phyloP scores from a whole-genome alignment of 2,797 vertebrate species.

The Acrossocheilus fasciatus region DNA sequence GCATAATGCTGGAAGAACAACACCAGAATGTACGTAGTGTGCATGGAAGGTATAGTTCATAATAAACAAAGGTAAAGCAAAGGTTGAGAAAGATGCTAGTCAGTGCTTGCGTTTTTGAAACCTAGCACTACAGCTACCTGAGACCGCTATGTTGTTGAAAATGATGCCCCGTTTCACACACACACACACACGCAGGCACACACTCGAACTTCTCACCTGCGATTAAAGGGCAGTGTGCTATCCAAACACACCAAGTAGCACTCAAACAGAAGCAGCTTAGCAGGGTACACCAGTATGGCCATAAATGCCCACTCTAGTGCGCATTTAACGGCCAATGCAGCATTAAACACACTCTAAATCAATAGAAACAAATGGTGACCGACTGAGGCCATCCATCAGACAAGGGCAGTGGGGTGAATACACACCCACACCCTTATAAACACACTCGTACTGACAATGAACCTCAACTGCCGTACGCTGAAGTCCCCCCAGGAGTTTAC shows the following conservation, averaged over 20 bases:
- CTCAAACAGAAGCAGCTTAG: slow-evolving; percentile 22
- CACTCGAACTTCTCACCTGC: slow-evolving; percentile 44
- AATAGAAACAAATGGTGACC: slow-evolving; percentile 47
- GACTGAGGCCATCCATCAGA: slow-evolving; percentile 38
- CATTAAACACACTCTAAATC: slow-evolving; percentile 41
- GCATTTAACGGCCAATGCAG: slow-evolving; percentile 32
- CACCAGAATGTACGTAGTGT: not conserved
- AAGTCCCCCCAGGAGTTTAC: slow-evolving; percentile 49
- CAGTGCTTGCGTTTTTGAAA: slow-evolving; percentile 41
- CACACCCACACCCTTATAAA: slow-evolving; percentile 33
- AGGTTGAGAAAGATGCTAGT: slow-evolving; percentile 9
- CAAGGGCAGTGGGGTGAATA: slow-evolving; percentile 2
- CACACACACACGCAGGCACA: slow-evolving; percentile 9
- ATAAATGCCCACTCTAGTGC: slow-evolving; percentile 12
- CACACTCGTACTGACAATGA: slow-evolving; percentile 17
- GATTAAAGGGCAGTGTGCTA: slow-evolving; percentile 27
- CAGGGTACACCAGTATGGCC: not conserved
- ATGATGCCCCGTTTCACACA: not conserved
- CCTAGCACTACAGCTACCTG: slow-evolving; percentile 33
- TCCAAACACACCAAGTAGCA: slow-evolving; percentile 23
- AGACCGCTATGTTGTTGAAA: slow-evolving; percentile 39
- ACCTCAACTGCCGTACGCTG: not conserved
- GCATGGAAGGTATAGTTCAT: slow-evolving; percentile 23
- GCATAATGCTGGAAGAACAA: not conserved
- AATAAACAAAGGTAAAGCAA: slow-evolving; percentile 36